Evolutionary conservation across 2,797 vertebrate genomes (phyloP).

Genomic region (Telmatherina bonti): DNA sequence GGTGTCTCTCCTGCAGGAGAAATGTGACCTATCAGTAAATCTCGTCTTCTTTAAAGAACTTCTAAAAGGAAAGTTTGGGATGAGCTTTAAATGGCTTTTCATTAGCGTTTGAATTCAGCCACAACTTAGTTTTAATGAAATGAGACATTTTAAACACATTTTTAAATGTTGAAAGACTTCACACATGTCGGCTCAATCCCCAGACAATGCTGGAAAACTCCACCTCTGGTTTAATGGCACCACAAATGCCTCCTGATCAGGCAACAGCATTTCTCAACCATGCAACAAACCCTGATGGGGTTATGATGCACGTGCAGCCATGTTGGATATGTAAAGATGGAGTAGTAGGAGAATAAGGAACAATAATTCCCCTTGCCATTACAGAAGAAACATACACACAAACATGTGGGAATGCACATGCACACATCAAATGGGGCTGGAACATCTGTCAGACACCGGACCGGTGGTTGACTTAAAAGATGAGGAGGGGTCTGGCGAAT

Average conservation of each 20-base stretch:
- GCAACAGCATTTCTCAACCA: conserved; percentile 4
- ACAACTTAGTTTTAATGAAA: conserved; percentile 16
- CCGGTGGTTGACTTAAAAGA: conserved; percentile 88
- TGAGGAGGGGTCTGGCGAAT: conserved; percentile 65
- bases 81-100: conserved; percentile 30
- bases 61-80: not conserved
- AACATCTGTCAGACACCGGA: conserved; percentile 95
- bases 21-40: conserved; percentile 56
- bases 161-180: conserved; percentile 31
- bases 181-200: conserved; percentile 55
- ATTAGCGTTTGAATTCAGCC: conserved; percentile 22
- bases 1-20: conserved; percentile 63
- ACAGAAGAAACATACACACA: conserved; percentile 41
- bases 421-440: conserved; percentile 84
- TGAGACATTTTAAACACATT: too few relatives aligned
- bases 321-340: conserved; percentile 28
- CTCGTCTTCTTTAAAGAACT: conserved; percentile 35
- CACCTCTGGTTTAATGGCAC: conserved; percentile 7
- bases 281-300: conserved; percentile 22
- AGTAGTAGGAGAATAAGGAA: conserved; percentile 64
- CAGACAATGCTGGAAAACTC: conserved; percentile 4
- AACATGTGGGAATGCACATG: conserved; percentile 32
- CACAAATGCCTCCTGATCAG: conserved; percentile 11
- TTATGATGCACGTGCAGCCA: conserved; percentile 25
- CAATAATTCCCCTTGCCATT: conserved; percentile 73